Conservation (phyloP, 2,888 invertebrate genomes). For the Apoda limacodes region DNA sequence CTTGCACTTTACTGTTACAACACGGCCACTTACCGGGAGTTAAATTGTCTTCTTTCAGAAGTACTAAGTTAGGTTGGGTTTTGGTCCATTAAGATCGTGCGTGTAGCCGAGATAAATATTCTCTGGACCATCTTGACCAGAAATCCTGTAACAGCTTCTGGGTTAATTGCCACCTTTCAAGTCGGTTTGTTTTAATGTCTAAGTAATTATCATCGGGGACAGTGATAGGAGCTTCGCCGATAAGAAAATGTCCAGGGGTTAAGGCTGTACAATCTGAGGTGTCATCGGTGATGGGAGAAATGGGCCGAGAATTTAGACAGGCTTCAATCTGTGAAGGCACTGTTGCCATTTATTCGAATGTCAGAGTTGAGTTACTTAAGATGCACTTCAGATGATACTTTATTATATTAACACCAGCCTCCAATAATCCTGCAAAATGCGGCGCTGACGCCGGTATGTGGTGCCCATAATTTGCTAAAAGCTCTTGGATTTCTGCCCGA, state of each 20-base stretch:
- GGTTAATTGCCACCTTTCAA: slow-evolving; percentile 5
- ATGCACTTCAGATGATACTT: slow-evolving; percentile 3
- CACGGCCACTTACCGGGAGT: slow-evolving; percentile 9
- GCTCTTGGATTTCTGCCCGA: slow-evolving; percentile 1
- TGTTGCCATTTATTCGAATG: slow-evolving; percentile 7
- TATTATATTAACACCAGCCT: too few species aligned
- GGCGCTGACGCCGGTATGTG: slow-evolving; percentile 7
- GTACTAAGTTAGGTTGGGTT: slow-evolving; percentile 3
- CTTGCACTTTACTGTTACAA: slow-evolving; percentile 1
- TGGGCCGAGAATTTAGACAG: slow-evolving; percentile 7
- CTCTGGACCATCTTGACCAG: slow-evolving; percentile 8
- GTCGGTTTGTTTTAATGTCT: background rate
- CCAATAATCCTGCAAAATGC: slow-evolving; percentile 9
- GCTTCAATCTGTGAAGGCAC: slow-evolving; percentile 7
- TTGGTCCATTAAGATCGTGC: slow-evolving; percentile 2
- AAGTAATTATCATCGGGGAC: slow-evolving; percentile 1
- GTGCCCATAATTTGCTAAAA: slow-evolving; percentile 2
- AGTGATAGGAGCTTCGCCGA: too few species aligned
- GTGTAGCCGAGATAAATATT: slow-evolving; percentile 3
- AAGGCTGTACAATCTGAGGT: slow-evolving; percentile 1
- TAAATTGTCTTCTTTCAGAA: slow-evolving; percentile 4
- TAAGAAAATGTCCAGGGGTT: too few species aligned
- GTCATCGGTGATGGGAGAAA: slow-evolving; percentile 1
- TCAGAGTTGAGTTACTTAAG: slow-evolving; percentile 4
- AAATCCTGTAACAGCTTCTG: slow-evolving; percentile 6